Evolutionary conservation across 2,113 vertebrate genomes (phyloP).

Genomic region (Penelope pileata): DNA sequence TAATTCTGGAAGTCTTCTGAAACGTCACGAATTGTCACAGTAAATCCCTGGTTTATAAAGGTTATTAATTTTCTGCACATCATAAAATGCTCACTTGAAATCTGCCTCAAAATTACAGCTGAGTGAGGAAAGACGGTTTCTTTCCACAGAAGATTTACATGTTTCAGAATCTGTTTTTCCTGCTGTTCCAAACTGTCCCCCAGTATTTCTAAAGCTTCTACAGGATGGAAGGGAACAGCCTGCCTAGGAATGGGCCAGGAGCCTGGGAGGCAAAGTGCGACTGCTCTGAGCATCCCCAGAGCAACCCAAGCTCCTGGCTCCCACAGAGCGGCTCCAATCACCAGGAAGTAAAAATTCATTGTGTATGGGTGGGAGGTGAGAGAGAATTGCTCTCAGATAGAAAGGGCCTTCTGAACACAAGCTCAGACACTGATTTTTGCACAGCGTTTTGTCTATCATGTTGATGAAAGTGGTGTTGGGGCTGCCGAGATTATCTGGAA

Average conservation of each 20-base stretch:
- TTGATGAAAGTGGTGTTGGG: background rate
- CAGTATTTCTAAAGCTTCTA: background rate
- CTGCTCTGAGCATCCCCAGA: fast-evolving
- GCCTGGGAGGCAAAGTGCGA: background rate
- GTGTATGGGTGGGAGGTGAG: background rate
- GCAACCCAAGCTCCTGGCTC: background rate
- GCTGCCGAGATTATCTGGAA: background rate
- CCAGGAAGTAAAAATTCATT: background rate
- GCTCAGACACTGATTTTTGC: background rate
- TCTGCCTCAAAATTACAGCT: background rate
- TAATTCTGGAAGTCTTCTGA: background rate
- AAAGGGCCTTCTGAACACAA: background rate
- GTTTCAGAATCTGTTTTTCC: background rate
- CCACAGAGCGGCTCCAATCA: too few species aligned
- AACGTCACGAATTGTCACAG: background rate
- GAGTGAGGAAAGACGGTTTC: background rate
- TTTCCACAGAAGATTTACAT: background rate
- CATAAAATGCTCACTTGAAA: background rate
- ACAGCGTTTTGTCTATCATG: background rate
- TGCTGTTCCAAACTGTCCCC: background rate
- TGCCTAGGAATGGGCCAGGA: background rate
- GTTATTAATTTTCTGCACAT: background rate
- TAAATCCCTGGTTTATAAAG: background rate
- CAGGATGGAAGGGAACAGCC: background rate
- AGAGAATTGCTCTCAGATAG: background rate